Base-by-base conservation (phyloP, 1,140 invertebrate genomes). In the Drosophila funebris region DNA sequence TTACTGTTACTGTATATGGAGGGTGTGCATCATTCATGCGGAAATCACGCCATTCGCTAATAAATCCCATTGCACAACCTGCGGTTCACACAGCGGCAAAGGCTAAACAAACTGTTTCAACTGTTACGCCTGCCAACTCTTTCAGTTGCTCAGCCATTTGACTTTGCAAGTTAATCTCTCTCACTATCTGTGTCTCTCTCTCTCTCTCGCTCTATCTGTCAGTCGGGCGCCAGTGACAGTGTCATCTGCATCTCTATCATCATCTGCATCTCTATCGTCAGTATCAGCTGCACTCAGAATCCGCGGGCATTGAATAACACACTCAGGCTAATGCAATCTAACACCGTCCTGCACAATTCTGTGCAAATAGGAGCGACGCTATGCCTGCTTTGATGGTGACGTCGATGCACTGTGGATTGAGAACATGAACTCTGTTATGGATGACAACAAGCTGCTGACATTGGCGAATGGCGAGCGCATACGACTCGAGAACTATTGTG, bases 371-470 rank as follows among this genome's bases (percentile, higher is more conserved):
- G 96, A 97, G 90, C 93, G 94, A 50, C 94, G 94, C 52, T 98
- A 97, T 82, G 97, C 97, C 69, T 92, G 97, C 43, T 98, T 98
- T 92, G 97, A 98, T 90, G 97, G 97, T 4, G 97, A 98, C 89
- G 96, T 98, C 2, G 97, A 98, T 93, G 95, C 97, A 5, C 92
- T 98, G 4, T 98, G 97, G 97, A 97, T 98, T 72, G 97, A 98
- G 92, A 98, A 98, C 92, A 98, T 98, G 97, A 98, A 98, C 92
- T 97, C 97, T 0, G 97, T 98, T 4, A 98, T 98, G 97, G 97
- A 98, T 90, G 97, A 98, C 91, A 98, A 98, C 90, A 96, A 96
- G 90, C 91, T 98, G 43, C 90, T 98, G 41, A 98, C 97, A 0
- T 92, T 98, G 66, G 96, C 96, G 0, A 98, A 98, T 92, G 97